phyloP scores from a whole-genome alignment of 2,888 invertebrate genomes.

The Cecidostiba fungosa region DNA sequence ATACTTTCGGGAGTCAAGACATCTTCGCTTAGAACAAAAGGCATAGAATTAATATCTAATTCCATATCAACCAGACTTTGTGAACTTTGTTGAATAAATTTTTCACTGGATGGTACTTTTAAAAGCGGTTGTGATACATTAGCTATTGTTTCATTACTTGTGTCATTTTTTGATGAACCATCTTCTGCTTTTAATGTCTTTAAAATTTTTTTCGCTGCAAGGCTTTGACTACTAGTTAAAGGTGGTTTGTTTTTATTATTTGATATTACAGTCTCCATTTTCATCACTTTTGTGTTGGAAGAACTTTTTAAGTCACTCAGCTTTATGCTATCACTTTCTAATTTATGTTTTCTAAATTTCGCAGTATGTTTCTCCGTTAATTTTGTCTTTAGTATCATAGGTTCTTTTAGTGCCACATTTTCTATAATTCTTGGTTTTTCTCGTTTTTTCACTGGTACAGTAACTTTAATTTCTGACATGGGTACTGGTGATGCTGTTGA shows the following conservation, averaged over 20 bases:
- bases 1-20: constrained; percentile 86
- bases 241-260: constrained; percentile 68
- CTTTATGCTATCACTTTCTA: constrained; percentile 70
- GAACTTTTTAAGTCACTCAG: constrained; percentile 65
- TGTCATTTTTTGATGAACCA: constrained; percentile 58
- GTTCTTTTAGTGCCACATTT: constrained; percentile 76
- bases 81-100: constrained; percentile 74
- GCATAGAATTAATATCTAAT: constrained; percentile 89
- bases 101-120: constrained; percentile 66
- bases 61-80: constrained; percentile 76
- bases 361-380: constrained; percentile 72
- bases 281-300: constrained; percentile 74
- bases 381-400: constrained; percentile 75
- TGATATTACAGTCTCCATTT: constrained; percentile 70
- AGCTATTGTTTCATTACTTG: constrained; percentile 66
- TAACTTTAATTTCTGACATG: constrained; percentile 65
- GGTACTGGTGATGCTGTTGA: constrained; percentile 68
- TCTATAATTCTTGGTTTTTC: constrained; percentile 79
- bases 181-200: constrained; percentile 69
- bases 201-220: constrained; percentile 70
- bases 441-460: constrained; percentile 77
- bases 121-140: constrained; percentile 65
- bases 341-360: constrained; percentile 75
- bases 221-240: constrained; percentile 65
- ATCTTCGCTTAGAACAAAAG: constrained; percentile 88